Base-by-base conservation (phyloP, 2,888 invertebrate genomes). In the Peribatodes rhomboidaria region DNA sequence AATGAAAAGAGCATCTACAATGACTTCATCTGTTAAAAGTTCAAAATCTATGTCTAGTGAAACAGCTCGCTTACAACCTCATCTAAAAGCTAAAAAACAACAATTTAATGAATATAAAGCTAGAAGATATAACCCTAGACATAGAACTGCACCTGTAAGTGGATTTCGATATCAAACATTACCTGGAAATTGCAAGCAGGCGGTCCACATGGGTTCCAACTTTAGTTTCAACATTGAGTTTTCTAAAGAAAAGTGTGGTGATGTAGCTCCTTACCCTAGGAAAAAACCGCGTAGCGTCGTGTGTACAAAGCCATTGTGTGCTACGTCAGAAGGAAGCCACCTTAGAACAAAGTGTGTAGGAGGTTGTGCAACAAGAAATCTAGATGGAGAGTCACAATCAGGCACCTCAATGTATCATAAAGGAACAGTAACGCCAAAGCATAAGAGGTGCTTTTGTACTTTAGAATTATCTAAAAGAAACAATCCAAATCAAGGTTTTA, bases 211-310 rank as follows among this genome's bases (percentile, higher is more conserved):
- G 20, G 72, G 79, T 6, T 82, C 82, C 20, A 77, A 58, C 56
- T 78, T 81, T 55, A 76, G 74, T 70, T 78, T 81, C 56, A 67
- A 74, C 65, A 47, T 80, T 42, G 77, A 81, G 57, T 78, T 79
- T 69, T 73, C 58, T 35, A 81, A 79, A 72, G 10, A 49, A 0
- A 35, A 16, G 20, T 49, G 14, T 14, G 31, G 14, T 9, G 4
- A 16, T 49, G n/a, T 41, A 41, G 9, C 83, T 16, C 16, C 6
- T 16, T 16, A 9, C 33, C 14, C 11, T 13, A 50, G 4, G 16
- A 81, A 77, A 33, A 50, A 35, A 35, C 11, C 16, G 3, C 9
- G 2, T 0, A 7, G 14, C 18, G 6, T 16, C 33, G 1, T 50
- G 16, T 50, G 9, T 18, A 6, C 58, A 79, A 61, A 81, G 83